These are phyloP conservation scores for Choristoneura rosaceana DNA, from an alignment of 2,888 invertebrate genomes.

Conservation along the genomic window DNA sequence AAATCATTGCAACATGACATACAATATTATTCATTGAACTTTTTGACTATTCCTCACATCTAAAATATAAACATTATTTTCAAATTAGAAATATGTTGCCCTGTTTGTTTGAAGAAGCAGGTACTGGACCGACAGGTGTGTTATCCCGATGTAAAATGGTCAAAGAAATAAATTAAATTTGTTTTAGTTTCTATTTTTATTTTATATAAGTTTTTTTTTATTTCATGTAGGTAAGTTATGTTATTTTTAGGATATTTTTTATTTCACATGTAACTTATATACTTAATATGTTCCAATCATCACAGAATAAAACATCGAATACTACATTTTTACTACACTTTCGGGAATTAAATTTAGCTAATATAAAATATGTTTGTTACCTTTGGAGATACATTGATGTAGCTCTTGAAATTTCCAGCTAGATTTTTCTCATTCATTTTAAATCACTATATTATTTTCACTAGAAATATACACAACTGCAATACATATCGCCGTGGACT, in stretches of 20 bases:
- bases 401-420: slow-evolving; percentile 85
- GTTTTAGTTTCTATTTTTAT: no score
- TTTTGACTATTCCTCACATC: no score
- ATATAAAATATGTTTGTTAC: slow-evolving; percentile 54
- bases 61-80: background rate
- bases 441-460: slow-evolving; percentile 36
- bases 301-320: no score
- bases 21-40: no score
- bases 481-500: slow-evolving; percentile 24
- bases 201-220: no score
- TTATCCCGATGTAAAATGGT: no score
- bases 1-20: no score
- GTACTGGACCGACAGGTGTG: background rate
- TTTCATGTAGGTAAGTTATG: no score
- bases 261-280: no score
- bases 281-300: no score
- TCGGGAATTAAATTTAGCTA: background rate
- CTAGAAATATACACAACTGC: slow-evolving; percentile 19
- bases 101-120: background rate
- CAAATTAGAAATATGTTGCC: background rate
- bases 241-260: no score
- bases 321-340: no score
- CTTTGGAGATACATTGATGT: slow-evolving; percentile 79
- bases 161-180: background rate
- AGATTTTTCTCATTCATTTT: slow-evolving; percentile 85